phyloP scores from a whole-genome alignment of 2,888 invertebrate genomes.

The Dolomedes plantarius region DNA sequence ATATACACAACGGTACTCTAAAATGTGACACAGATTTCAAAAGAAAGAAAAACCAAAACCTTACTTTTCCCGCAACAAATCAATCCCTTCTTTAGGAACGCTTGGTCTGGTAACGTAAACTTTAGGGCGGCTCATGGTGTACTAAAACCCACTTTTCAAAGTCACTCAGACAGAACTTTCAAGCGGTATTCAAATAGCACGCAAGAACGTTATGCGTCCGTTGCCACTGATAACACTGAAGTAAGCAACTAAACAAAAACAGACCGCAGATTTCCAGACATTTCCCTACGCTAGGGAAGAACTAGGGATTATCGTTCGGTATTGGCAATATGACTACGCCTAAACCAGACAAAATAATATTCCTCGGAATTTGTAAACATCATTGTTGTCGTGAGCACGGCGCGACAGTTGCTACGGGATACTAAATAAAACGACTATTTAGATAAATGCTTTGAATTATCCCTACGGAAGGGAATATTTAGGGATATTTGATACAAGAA shows the following conservation, averaged over 20 bases:
- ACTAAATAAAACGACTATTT: background rate
- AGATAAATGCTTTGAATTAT: too few relatives aligned
- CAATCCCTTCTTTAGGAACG: slow-evolving; percentile 82
- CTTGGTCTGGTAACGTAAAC: slow-evolving; percentile 85
- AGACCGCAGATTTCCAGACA: background rate
- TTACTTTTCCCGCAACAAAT: slow-evolving; percentile 79
- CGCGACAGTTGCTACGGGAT: background rate
- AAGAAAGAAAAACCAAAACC: slow-evolving; percentile 72
- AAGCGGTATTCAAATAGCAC: background rate
- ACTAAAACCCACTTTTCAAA: background rate
- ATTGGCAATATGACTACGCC: too few relatives aligned
- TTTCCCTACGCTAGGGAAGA: background rate
- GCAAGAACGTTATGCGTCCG: background rate
- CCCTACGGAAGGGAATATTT: background rate
- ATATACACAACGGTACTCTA: too few relatives aligned
- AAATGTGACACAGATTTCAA: too few relatives aligned
- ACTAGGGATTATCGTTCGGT: too few relatives aligned
- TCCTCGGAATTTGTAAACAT: too few relatives aligned
- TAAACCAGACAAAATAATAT: too few relatives aligned
- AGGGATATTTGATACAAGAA: background rate
- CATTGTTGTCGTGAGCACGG: too few relatives aligned
- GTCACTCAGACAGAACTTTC: background rate
- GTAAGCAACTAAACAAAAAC: background rate
- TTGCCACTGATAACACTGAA: slow-evolving; percentile 2
- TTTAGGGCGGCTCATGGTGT: slow-evolving; percentile 79